These are phyloP conservation scores for Formica aserva DNA, from an alignment of 2,888 invertebrate species.

Conservation along the genomic window DNA sequence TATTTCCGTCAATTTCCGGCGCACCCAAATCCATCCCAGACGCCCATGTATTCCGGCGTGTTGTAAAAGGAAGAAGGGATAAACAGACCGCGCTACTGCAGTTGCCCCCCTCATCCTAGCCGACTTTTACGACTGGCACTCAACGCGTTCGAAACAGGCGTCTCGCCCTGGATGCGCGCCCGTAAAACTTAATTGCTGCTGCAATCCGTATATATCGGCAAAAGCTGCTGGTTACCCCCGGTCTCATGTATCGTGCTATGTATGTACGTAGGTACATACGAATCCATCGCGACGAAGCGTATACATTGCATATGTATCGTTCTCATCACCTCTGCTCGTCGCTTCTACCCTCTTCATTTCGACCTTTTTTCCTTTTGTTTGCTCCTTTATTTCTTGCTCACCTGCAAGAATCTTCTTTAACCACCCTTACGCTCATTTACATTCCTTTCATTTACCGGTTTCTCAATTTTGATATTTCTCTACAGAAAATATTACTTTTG, in stretches of 20 bases:
- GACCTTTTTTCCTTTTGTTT: background rate
- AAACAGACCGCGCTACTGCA: slow-evolving; percentile 66
- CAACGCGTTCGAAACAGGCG: slow-evolving; percentile 81
- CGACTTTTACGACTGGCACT: slow-evolving; percentile 79
- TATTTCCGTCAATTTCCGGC: slow-evolving; percentile 47
- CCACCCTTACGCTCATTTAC: background rate
- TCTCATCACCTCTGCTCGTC: slow-evolving; percentile 21
- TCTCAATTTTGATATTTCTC: background rate
- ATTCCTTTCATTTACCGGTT: background rate
- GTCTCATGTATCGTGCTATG: slow-evolving; percentile 31
- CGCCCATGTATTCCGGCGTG: slow-evolving; percentile 53
- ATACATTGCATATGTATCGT: slow-evolving; percentile 46
- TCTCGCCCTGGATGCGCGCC: slow-evolving; percentile 78
- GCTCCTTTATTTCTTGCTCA: background rate
- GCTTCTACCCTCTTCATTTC: slow-evolving; percentile 14
- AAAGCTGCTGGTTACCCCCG: slow-evolving; percentile 29
- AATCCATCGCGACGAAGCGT: slow-evolving; percentile 55
- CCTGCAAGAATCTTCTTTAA: background rate
- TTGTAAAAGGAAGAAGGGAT: slow-evolving; percentile 69
- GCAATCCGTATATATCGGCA: slow-evolving; percentile 80
- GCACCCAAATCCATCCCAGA: slow-evolving; percentile 42
- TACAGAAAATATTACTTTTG: no score
- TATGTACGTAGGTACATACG: slow-evolving; percentile 55
- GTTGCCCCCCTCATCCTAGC: slow-evolving; percentile 65
- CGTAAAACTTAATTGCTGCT: slow-evolving; percentile 85